Evolutionary conservation across 2,113 vertebrate genomes (phyloP), one percentile per base, ranked within the genome.

Genomic region (Cercopithecus mona): DNA sequence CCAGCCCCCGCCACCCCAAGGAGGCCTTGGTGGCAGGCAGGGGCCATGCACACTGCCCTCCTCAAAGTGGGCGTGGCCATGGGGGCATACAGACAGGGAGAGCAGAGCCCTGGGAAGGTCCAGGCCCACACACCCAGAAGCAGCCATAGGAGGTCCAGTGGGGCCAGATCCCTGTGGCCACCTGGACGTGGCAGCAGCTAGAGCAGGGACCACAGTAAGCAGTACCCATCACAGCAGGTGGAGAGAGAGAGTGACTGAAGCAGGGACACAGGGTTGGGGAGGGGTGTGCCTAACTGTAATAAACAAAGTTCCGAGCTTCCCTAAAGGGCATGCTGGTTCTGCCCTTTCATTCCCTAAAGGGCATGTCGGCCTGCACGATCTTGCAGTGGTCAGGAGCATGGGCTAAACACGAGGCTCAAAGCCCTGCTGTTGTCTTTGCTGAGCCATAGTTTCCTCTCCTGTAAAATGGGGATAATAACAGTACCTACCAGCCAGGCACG

Each of bases 1-100:
- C 68, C 12, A 11, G 6, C 5, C 27, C 61, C 27, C 2, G 18
- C 61, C 61, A 8, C 27, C 23, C 59, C 57, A 38, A 59, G 25
- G n/a, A 61, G 87, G 61, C 40, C 64, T 57, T 81, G 3, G 2
- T 2, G 18, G 78, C 70, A 75, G 35, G 57, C 12, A 9, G 59
- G 57, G 32, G 9, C 38, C 14, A 2, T 0, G 2, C 1, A 4
- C 14, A 30, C 23, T 55, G 38, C 23, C 18, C 38, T 40, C 2
- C 4, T 27, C 48, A 0, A 52, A 50, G 55, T 61, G 45, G 30
- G 12, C 3, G 0, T 40, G 30, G 5, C n/a, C 48, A 0, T 8
- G 3, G 75, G n/a, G 35, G 8, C 14, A 0, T 5, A 50, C 4
- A 1, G 35, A 2, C 10, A 6, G 32, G 35, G 48, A 48, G 38